A percentile compares a stretch with the other conserved stretches of the same genome.
These are phyloP conservation scores for Clitarchus hookeri DNA, from an alignment of 2,888 invertebrate species.

Conservation along the genomic window DNA sequence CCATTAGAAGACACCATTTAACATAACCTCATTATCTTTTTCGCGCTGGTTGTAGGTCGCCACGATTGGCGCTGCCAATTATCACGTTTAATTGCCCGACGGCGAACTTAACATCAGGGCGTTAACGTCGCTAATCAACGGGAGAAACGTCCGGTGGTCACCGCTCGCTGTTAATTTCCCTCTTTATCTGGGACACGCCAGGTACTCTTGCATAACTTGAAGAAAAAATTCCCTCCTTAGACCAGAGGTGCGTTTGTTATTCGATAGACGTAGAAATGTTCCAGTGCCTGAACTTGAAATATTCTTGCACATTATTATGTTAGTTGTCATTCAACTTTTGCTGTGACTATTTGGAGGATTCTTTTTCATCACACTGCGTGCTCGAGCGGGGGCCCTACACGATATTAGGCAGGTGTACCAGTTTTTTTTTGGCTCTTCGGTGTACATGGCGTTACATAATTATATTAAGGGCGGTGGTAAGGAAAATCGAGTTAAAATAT, in stretches of 20 bases:
- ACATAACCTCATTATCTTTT: not conserved
- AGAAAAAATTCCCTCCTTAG: not conserved
- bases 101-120: not conserved
- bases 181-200: constrained; percentile 3
- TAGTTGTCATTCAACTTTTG: no score
- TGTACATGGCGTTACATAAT: no score
- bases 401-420: no score
- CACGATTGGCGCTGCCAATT: not conserved
- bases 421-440: no score
- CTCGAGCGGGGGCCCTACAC: no score
- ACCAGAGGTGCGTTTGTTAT: not conserved
- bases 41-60: not conserved
- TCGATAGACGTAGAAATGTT: no score
- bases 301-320: no score
- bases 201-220: not conserved
- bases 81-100: not conserved
- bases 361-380: no score
- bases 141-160: not conserved
- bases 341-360: no score
- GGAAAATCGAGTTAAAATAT: no score
- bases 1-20: not conserved
- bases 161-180: not conserved
- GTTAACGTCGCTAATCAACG: not conserved
- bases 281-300: no score
- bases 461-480: no score